These are phyloP conservation scores for Leucoptera coffeella DNA, from an alignment of 2,888 invertebrate species.

Conservation along the genomic window DNA sequence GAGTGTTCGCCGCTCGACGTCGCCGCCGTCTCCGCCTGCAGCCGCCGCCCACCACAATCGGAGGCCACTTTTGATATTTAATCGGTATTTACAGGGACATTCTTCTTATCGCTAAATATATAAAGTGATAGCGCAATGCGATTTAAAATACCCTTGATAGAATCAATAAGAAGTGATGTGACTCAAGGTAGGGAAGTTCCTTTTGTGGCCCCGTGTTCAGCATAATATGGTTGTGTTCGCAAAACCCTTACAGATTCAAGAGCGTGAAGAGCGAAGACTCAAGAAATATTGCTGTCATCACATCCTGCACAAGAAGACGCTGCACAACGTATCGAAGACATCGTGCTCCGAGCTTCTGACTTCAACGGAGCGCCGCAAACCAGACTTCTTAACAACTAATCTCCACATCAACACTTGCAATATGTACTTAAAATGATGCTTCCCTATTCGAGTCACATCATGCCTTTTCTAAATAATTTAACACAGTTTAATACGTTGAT, in stretches of 20 bases:
- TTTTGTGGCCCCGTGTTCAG: slow-evolving; percentile 38
- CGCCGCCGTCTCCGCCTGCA: slow-evolving; percentile 18
- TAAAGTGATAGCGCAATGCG: slow-evolving; percentile 22
- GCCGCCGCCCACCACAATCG: slow-evolving; percentile 29
- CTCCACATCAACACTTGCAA: neutral
- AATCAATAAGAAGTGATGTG: slow-evolving; percentile 36
- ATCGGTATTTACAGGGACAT: slow-evolving; percentile 54
- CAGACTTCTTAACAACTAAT: neutral
- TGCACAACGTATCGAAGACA: slow-evolving; percentile 10
- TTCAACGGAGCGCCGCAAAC: slow-evolving; percentile 7
- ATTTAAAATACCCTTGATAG: slow-evolving; percentile 18
- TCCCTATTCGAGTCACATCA: neutral
- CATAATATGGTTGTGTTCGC: slow-evolving; percentile 53
- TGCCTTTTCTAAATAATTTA: too few relatives aligned
- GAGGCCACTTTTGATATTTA: slow-evolving; percentile 44
- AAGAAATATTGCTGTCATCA: slow-evolving; percentile 2
- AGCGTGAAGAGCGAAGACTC: slow-evolving; percentile 16
- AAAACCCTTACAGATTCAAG: slow-evolving; percentile 50
- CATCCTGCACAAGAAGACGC: slow-evolving; percentile 3
- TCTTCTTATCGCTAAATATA: slow-evolving; percentile 43
- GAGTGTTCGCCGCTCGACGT: slow-evolving; percentile 17
- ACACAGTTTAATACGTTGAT: too few relatives aligned
- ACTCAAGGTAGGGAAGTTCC: slow-evolving; percentile 42
- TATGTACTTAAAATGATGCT: neutral
- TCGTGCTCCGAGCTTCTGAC: slow-evolving; percentile 7